Evolutionary conservation across 2,888 invertebrate species (phyloP).

Genomic region (Plebejus argus): DNA sequence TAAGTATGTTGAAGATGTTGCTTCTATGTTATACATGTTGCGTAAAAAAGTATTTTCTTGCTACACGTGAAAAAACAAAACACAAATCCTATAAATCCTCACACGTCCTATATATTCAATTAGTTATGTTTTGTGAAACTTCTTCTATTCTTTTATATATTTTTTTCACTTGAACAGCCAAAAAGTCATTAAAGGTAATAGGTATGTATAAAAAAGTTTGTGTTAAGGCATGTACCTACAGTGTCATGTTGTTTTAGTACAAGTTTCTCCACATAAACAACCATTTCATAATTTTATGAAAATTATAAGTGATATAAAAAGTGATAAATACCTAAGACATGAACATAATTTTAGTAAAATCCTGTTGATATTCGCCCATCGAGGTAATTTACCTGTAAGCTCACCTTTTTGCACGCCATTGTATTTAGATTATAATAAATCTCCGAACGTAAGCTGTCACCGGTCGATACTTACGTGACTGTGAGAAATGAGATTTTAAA

Average conservation of each 20-base stretch:
- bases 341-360: not conserved
- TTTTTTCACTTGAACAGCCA: not conserved
- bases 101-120: not conserved
- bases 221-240: too few relatives aligned
- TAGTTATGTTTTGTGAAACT: not conserved
- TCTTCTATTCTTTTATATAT: too few relatives aligned
- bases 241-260: too few relatives aligned
- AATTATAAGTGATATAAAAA: not conserved
- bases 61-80: conserved; percentile 1
- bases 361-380: not conserved
- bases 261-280: too few relatives aligned
- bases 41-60: not conserved
- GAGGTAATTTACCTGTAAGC: conserved; percentile 16
- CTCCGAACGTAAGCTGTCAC: conserved; percentile 36
- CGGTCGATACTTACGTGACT: conserved; percentile 55
- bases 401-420: conserved; percentile 10
- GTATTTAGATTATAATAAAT: conserved; percentile 35
- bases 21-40: not conserved
- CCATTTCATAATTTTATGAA: too few relatives aligned
- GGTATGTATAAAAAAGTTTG: too few relatives aligned
- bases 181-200: not conserved
- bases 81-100: not conserved
- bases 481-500: conserved; percentile 69
- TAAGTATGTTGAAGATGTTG: too few relatives aligned
- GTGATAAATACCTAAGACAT: not conserved